phyloP scores from a whole-genome alignment of 2,797 vertebrate genomes.

The Pelochelys cantorii region DNA sequence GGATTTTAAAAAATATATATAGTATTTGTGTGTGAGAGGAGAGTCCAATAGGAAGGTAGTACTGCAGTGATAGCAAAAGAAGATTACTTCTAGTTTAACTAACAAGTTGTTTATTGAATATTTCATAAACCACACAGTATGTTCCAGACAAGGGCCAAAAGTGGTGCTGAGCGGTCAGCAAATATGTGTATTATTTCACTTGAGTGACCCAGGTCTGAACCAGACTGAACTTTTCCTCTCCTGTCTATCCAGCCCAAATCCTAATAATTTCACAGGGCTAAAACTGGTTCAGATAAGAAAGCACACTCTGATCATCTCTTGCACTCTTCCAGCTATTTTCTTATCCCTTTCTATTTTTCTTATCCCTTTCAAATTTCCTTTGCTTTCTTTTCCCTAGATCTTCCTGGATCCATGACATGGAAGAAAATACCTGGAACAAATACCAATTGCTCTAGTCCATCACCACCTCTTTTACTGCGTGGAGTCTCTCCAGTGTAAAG shows the following conservation, averaged over 20 bases:
- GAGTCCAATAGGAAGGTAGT: not conserved
- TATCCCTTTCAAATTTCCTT: not conserved
- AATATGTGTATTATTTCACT: not conserved
- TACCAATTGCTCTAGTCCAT: not conserved
- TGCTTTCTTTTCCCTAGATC: not conserved
- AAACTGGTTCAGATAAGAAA: not conserved
- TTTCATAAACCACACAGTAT: not conserved
- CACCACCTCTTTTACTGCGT: not conserved
- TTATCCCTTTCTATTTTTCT: not conserved
- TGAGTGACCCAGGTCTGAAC: not conserved
- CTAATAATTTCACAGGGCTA: not conserved
- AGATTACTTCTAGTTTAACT: not conserved
- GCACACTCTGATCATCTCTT: not conserved
- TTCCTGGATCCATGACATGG: not conserved
- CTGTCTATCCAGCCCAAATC: not conserved
- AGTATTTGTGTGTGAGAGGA: not conserved
- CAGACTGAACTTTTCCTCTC: not conserved
- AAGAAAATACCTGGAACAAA: slow-evolving; percentile 36
- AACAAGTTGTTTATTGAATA: not conserved
- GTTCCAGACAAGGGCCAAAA: not conserved
- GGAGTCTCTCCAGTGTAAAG: slow-evolving; percentile 1
- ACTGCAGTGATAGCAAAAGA: not conserved
- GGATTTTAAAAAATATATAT: not conserved
- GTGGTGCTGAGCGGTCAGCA: not conserved
- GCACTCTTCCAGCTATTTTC: not conserved